Conservation (phyloP, 1,140 invertebrate species). For the Solenopsis fugax region DNA sequence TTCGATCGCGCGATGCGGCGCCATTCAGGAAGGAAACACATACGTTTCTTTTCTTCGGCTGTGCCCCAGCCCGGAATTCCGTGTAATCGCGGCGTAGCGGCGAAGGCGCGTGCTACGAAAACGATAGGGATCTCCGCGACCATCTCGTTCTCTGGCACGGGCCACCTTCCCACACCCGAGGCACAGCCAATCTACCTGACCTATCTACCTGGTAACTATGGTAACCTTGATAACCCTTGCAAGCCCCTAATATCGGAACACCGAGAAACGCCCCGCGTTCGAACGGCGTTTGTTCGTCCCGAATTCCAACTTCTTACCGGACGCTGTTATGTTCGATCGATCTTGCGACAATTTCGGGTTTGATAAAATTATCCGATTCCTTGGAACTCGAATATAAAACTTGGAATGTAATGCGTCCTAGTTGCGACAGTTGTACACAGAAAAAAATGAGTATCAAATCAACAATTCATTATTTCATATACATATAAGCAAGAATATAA, state of each 20-base stretch:
- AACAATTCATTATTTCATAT: too few relatives aligned
- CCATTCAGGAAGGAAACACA: constrained; percentile 42
- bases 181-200: constrained; percentile 61
- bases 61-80: constrained; percentile 31
- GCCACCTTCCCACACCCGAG: constrained; percentile 68
- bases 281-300: constrained; percentile 10
- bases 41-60: constrained; percentile 72
- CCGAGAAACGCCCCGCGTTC: constrained; percentile 17
- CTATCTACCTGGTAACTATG: constrained; percentile 69
- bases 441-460: too few relatives aligned
- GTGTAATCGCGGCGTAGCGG: constrained; percentile 65
- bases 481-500: too few relatives aligned
- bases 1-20: constrained; percentile 57
- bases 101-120: constrained; percentile 70
- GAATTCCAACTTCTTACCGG: constrained; percentile 26
- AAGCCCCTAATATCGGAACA: constrained; percentile 29
- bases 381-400: background rate
- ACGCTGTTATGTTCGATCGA: constrained; percentile 19
- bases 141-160: constrained; percentile 70
- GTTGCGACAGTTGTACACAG: too few relatives aligned
- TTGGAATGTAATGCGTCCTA: background rate
- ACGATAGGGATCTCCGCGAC: constrained; percentile 72
- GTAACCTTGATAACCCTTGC: constrained; percentile 73
- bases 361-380: background rate
- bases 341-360: constrained; percentile 17